phyloP scores from a whole-genome alignment of 2,888 invertebrate genomes.

The Teleogryllus oceanicus region DNA sequence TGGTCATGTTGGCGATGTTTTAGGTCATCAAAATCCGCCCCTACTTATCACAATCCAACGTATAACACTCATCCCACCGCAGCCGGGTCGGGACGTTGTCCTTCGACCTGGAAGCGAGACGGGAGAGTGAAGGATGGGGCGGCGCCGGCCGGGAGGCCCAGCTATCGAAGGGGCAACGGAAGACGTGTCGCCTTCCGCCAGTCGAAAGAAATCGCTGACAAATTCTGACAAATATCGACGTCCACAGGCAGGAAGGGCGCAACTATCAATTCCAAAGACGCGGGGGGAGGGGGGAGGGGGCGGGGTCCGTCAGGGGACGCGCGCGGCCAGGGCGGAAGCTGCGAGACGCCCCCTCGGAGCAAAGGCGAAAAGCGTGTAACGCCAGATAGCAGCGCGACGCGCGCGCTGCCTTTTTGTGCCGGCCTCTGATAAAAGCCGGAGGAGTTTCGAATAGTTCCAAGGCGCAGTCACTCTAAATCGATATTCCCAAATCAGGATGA shows the following conservation, averaged over 20 bases:
- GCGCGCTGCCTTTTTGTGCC: neutral
- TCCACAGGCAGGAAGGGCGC: neutral
- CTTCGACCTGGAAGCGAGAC: neutral
- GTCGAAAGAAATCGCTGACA: slow-evolving; percentile 10
- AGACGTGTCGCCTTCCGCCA: slow-evolving; percentile 5
- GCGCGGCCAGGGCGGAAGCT: neutral
- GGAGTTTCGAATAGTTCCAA: neutral
- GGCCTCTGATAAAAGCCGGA: neutral
- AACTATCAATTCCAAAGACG: neutral
- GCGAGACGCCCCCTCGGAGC: neutral
- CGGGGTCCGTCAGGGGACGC: neutral
- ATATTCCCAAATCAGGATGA: neutral
- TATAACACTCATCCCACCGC: too few relatives aligned
- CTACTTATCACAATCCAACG: too few relatives aligned
- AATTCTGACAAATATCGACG: slow-evolving; percentile 18
- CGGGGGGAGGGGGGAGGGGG: neutral
- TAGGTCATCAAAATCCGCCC: too few relatives aligned
- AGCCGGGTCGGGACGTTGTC: too few relatives aligned
- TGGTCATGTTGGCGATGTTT: too few relatives aligned
- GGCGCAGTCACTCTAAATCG: neutral
- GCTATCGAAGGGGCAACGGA: neutral
- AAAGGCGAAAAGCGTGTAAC: slow-evolving; percentile 18
- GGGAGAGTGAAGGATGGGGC: neutral
- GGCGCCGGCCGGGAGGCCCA: neutral
- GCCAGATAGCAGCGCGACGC: neutral